phyloP scores from a whole-genome alignment of 2,113 vertebrate species.

The Callipepla californica region DNA sequence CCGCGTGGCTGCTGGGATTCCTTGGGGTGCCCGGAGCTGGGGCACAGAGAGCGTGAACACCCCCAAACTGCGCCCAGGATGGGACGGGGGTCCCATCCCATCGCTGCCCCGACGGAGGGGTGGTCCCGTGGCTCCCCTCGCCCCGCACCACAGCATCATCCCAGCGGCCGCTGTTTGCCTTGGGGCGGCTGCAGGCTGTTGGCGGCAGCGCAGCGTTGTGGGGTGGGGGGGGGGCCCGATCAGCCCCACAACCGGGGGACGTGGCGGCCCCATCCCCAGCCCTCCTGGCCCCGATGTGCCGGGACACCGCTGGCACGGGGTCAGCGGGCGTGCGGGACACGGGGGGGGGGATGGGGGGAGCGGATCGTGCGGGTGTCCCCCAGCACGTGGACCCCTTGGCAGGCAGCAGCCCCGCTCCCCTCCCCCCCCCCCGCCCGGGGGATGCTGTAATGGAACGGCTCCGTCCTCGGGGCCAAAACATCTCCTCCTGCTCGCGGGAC shows the following conservation, averaged over 20 bases:
- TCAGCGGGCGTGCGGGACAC: not conserved
- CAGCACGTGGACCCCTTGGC: not conserved
- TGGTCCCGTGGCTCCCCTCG: not conserved
- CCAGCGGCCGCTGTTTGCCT: not conserved
- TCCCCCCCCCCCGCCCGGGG: fast-evolving
- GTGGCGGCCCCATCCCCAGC: not conserved
- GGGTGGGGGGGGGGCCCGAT: not conserved
- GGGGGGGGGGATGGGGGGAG: not conserved
- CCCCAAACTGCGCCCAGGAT: fast-evolving
- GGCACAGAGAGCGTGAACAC: no score
- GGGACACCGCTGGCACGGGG: not conserved
- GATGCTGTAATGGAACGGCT: conserved; percentile 50
- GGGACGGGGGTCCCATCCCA: not conserved
- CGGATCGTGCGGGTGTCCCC: not conserved
- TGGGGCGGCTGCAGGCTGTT: not conserved
- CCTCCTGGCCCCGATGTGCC: not conserved
- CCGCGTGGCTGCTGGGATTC: not conserved
- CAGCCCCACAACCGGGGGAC: not conserved
- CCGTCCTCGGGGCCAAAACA: not conserved
- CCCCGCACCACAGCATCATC: not conserved
- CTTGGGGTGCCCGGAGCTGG: not conserved
- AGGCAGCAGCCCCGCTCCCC: not conserved
- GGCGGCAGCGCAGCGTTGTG: not conserved
- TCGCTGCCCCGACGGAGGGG: not conserved
- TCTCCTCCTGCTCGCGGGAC: not conserved